phyloP scores from a whole-genome alignment of 2,888 invertebrate species.

The Cepaea hortensis region DNA sequence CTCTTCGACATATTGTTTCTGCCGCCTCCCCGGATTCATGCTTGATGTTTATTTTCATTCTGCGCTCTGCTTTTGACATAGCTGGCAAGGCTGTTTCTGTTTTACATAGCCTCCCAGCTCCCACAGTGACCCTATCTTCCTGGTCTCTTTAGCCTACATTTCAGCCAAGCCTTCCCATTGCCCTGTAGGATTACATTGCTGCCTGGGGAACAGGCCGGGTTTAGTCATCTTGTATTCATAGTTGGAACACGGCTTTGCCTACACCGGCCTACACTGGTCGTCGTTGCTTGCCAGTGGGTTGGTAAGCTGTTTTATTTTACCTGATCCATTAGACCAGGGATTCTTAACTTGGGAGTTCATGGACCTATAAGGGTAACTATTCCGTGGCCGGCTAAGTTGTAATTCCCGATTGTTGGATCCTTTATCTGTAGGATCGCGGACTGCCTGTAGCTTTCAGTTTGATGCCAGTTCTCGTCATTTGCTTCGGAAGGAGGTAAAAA shows the following conservation, averaged over 20 bases:
- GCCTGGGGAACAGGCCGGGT: not conserved
- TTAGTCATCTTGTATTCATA: slow-evolving; percentile 2
- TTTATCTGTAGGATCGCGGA: no score
- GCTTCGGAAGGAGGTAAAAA: no score
- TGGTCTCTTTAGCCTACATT: not conserved
- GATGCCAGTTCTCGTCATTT: no score
- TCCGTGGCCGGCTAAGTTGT: no score
- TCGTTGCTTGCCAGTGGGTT: not conserved
- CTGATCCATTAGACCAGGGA: not conserved
- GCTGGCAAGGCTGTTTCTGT: slow-evolving; percentile 15
- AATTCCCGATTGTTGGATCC: no score
- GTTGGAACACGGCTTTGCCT: not conserved
- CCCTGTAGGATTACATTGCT: slow-evolving; percentile 23
- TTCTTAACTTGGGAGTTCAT: no score
- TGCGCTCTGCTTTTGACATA: slow-evolving; percentile 24
- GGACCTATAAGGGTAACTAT: no score
- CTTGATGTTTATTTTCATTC: slow-evolving; percentile 40
- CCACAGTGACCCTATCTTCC: not conserved
- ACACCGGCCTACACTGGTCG: not conserved
- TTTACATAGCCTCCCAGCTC: slow-evolving; percentile 1
- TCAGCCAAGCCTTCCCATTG: not conserved
- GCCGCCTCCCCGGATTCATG: slow-evolving; percentile 18
- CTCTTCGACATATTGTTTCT: not conserved
- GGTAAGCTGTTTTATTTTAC: not conserved
- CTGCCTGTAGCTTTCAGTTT: no score